Conservation (phyloP, 2,797 vertebrate species). For the Crypturellus tataupa region DNA sequence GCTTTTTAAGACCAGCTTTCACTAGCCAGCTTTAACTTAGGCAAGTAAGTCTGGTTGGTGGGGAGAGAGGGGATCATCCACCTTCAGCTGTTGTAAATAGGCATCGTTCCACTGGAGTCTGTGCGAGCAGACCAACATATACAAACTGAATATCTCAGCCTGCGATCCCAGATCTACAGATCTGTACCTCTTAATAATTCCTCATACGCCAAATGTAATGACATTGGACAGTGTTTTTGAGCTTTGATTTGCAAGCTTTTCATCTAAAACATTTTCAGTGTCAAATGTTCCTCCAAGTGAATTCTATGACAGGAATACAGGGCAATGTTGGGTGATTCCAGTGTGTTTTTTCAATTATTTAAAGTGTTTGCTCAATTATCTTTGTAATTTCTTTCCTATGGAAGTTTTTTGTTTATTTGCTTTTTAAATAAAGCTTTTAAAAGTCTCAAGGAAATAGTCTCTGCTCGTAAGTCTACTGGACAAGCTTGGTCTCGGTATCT, state of each 20-base stretch:
- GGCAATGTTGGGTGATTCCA: background rate
- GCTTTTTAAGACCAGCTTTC: conserved; percentile 12
- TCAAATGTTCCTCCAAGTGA: background rate
- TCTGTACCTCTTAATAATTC: background rate
- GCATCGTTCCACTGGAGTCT: background rate
- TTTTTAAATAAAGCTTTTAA: background rate
- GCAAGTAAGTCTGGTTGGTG: background rate
- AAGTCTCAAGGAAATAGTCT: background rate
- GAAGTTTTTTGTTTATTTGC: background rate
- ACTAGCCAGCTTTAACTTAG: conserved; percentile 40
- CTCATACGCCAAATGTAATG: background rate
- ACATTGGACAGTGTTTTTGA: background rate
- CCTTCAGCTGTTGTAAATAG: background rate
- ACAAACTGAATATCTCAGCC: background rate
- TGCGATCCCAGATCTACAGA: conserved; percentile 28
- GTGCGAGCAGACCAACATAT: background rate
- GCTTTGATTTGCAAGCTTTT: background rate
- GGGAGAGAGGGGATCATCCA: conserved; percentile 3
- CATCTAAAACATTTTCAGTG: background rate
- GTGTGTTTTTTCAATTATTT: background rate
- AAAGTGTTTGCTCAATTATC: background rate
- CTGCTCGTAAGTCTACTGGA: background rate
- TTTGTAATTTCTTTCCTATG: background rate
- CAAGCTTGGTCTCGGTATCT: background rate
- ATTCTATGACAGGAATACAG: fast-evolving